A percentile compares a stretch with the other conserved stretches of the same genome.
phyloP scores from a whole-genome alignment of 1,140 invertebrate genomes.

The Hycleus cichorii region DNA sequence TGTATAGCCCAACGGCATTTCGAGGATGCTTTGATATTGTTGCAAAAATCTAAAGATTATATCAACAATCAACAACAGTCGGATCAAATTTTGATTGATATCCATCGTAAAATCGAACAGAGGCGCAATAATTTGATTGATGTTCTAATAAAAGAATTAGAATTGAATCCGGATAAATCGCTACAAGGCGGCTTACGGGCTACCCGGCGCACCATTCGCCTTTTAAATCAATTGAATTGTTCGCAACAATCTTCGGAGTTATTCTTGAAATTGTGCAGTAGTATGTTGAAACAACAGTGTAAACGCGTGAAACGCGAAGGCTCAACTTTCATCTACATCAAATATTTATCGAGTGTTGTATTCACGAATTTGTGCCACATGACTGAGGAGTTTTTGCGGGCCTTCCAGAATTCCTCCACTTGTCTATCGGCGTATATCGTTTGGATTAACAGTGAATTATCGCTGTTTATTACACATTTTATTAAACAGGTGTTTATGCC shows the following conservation, averaged over 20 bases:
- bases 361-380: constrained; percentile 85
- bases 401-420: constrained; percentile 67
- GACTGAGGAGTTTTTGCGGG: constrained; percentile 73
- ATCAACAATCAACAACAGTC: constrained; percentile 44
- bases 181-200: constrained; percentile 88
- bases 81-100: constrained; percentile 39
- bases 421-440: constrained; percentile 81
- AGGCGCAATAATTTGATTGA: constrained; percentile 73
- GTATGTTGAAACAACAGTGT: constrained; percentile 72
- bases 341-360: constrained; percentile 77
- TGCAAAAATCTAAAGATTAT: constrained; percentile 66
- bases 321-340: constrained; percentile 75
- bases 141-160: constrained; percentile 81
- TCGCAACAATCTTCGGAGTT: constrained; percentile 72
- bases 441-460: constrained; percentile 84
- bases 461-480: constrained; percentile 71
- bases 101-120: constrained; percentile 56
- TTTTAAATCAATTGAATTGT: constrained; percentile 81
- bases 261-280: constrained; percentile 78
- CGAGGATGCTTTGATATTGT: constrained; percentile 83
- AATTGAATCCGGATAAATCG: constrained; percentile 79
- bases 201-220: constrained; percentile 72
- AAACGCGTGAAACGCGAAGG: constrained; percentile 84
- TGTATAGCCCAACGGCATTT: constrained; percentile 96
- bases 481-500: constrained; percentile 88